Evolutionary conservation across 2,888 invertebrate genomes (phyloP), one percentile per base, ranked within the genome.

Genomic region (Lottia gigantea): DNA sequence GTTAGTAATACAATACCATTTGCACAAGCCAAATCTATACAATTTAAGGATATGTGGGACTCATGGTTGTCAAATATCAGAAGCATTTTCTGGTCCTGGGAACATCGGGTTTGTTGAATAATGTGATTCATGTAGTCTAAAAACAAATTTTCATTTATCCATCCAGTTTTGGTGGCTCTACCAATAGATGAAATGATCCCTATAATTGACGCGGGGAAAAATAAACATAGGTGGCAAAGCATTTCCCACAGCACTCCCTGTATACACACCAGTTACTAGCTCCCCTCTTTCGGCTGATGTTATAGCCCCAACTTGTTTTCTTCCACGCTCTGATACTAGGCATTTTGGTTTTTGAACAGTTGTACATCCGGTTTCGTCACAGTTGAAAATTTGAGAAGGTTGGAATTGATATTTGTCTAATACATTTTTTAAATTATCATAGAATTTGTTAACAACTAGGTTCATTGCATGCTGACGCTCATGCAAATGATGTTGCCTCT

Each of bases 1-100:
- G 72, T 76, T 46, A 74, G 64, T 55, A 76, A 45, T 12, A 71
- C 72, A 16, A 76, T 63, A 15, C 76, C 75, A 71, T 76, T 72
- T 23, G 11, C 49, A 25, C 55, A 69, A 47, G 71, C 68, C 15
- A 62, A n/a, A 45, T 76, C 73, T 40, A 75, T 63, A 15, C 64
- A 66, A n/a, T 40, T 23, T 4, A 69, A 46, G 23, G 64, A 67
- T 12, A 72, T 45, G 65, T 74, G 71, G 19, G 67, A 46, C 40
- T 71, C 68, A 62, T 74, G 71, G 46, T 74, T 73, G 46, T 73
- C 73, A 14, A 71, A 19, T 12, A 71, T 68, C 8, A 74, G 63
- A 23, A 74, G 71, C 23, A 66, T 64, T n/a, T 62, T 67, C n/a
- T 70, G 19, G n/a, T 71, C 73, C 31, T 15, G 26, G 1, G 61